Conservation (phyloP, 53 echinoderm and acorn worm genomes). For the Hippasteria phrygiana region DNA sequence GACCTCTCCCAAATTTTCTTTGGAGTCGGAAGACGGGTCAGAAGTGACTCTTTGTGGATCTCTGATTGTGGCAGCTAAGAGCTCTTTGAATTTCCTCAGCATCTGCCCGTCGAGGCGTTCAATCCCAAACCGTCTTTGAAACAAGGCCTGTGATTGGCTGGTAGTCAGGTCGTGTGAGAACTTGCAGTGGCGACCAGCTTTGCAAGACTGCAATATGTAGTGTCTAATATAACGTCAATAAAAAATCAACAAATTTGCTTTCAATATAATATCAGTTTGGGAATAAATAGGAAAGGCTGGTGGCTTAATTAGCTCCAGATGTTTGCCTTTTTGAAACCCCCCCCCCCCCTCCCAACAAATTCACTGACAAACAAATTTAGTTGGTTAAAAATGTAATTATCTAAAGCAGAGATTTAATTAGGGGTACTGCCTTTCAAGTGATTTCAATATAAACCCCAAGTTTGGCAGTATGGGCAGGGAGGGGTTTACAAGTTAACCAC, state of each 20-base stretch:
- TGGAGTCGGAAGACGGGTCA: background rate
- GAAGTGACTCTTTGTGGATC: background rate
- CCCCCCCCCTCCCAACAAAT: no score
- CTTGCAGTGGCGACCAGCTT: background rate
- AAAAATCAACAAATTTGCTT: background rate
- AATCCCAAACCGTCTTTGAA: conserved; percentile 15
- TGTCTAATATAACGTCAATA: background rate
- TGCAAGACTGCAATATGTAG: conserved; percentile 20
- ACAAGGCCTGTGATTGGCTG: background rate
- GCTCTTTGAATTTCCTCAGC: conserved; percentile 2
- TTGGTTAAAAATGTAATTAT: no score
- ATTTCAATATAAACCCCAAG: no score
- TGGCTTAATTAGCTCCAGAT: no score
- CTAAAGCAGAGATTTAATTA: no score
- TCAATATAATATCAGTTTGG: no score
- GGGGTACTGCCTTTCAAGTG: no score
- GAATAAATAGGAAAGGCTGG: no score
- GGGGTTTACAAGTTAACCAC: no score
- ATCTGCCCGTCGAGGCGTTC: background rate
- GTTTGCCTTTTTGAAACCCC: no score
- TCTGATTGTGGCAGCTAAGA: conserved; percentile 20
- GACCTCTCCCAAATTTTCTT: background rate
- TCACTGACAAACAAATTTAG: no score
- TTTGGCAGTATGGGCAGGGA: no score
- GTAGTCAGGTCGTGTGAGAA: conserved; percentile 25